Percentiles rank a stretch among this genome's conserved stretches.
phyloP scores from a whole-genome alignment of 2,888 invertebrate species.

The Microctonus hyperodae region DNA sequence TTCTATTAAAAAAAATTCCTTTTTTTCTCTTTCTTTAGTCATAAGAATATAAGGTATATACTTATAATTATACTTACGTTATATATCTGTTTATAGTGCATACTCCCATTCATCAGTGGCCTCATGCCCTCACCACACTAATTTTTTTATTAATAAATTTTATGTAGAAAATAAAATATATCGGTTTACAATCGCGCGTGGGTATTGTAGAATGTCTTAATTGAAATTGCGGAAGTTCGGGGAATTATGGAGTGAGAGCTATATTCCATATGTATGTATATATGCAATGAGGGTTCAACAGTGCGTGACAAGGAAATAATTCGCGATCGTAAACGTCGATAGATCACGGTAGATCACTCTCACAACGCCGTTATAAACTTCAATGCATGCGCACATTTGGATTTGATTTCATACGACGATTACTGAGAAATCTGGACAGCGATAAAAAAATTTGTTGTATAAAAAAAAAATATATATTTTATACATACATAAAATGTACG shows the following conservation, averaged over 20 bases:
- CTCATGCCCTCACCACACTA: not conserved
- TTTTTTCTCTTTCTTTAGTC: slow-evolving; percentile 19
- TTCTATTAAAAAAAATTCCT: not conserved
- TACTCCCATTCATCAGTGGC: not conserved
- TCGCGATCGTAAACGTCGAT: slow-evolving; percentile 40
- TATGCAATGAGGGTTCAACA: slow-evolving; percentile 36
- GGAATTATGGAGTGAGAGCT: slow-evolving; percentile 24
- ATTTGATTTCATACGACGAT: slow-evolving; percentile 36
- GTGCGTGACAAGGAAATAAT: slow-evolving; percentile 43
- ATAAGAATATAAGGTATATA: not conserved
- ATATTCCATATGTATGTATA: slow-evolving; percentile 15
- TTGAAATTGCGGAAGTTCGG: slow-evolving; percentile 47
- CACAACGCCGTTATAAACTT: slow-evolving; percentile 33
- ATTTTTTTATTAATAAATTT: no score
- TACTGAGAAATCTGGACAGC: slow-evolving; percentile 29
- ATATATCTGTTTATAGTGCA: not conserved
- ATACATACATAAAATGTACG: not conserved
- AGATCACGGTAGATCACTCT: slow-evolving; percentile 41
- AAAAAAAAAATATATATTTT: not conserved
- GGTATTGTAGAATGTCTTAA: slow-evolving; percentile 48
- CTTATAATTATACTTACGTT: no score
- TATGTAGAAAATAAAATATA: no score
- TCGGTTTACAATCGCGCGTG: not conserved
- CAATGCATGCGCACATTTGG: slow-evolving; percentile 18
- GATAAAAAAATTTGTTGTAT: not conserved